phyloP scores from a whole-genome alignment of 2,113 vertebrate species.

The Columba janthina region DNA sequence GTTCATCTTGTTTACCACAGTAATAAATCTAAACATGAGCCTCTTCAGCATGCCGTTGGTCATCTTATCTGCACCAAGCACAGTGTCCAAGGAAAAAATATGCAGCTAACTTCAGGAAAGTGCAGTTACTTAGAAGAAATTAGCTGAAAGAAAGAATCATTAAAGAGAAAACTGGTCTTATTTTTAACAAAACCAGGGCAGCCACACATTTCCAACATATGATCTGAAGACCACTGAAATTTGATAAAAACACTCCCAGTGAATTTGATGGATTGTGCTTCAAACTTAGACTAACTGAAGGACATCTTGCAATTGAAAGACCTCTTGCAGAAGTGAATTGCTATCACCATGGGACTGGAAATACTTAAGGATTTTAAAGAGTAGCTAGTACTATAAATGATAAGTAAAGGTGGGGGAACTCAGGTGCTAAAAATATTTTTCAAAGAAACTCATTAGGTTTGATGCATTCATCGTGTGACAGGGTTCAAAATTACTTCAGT shows the following conservation, averaged over 20 bases:
- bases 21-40: no score
- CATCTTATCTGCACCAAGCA: no score
- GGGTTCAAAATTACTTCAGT: neutral
- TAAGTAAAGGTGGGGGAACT: neutral
- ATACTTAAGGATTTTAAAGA: neutral
- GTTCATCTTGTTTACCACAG: no score
- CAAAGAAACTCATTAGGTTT: neutral
- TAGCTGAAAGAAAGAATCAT: no score
- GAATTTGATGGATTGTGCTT: neutral
- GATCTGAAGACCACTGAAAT: neutral
- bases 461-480: neutral
- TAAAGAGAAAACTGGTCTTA: no score
- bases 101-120: no score
- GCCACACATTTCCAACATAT: neutral
- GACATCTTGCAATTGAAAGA: neutral
- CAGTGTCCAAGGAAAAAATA: no score
- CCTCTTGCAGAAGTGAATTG: neutral
- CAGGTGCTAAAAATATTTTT: neutral
- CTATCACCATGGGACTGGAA: neutral
- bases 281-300: neutral
- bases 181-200: neutral
- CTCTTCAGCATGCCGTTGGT: no score
- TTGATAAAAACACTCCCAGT: neutral
- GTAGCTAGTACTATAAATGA: neutral
- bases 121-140: no score